A percentile compares a stretch with the other conserved stretches of the same genome.
phyloP scores from a whole-genome alignment of 30 jellyfish, hydroid and myxozoan genomes.

The Morbakka virulenta region DNA sequence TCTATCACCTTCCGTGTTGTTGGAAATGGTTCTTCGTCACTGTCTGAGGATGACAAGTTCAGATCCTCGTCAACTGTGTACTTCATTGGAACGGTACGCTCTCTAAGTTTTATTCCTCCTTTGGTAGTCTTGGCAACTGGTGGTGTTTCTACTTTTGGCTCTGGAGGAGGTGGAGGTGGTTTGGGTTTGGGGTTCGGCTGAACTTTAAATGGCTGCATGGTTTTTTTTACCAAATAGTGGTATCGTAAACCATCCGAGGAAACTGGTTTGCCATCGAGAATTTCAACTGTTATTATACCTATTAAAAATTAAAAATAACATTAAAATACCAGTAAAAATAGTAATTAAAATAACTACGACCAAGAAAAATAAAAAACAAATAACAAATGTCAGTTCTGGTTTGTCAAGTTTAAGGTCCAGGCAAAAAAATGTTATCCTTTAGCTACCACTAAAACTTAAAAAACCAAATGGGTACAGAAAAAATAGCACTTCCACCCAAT shows the following conservation, averaged over 20 bases:
- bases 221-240: conserved; percentile 58
- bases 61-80: conserved; percentile 80
- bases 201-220: conserved; percentile 87
- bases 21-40: conserved; percentile 86
- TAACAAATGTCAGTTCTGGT: background rate
- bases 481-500: too few species aligned
- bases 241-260: conserved; percentile 78
- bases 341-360: too few species aligned
- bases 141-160: conserved; percentile 27
- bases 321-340: too few species aligned
- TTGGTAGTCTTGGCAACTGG: conserved; percentile 67
- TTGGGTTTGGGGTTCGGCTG: conserved; percentile 62
- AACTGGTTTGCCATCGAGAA: conserved; percentile 86
- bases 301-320: background rate
- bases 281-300: conserved; percentile 91
- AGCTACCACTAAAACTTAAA: too few species aligned
- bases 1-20: conserved; percentile 76
- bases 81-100: conserved; percentile 82
- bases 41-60: conserved; percentile 61
- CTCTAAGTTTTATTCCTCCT: conserved; percentile 80
- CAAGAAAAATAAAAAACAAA: background rate
- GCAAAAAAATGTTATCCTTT: too few species aligned
- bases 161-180: conserved; percentile 11
- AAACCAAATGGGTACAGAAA: too few species aligned
- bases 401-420: too few species aligned